A percentile compares a stretch with the other conserved stretches of the same genome.
phyloP scores from a whole-genome alignment of 2,113 vertebrate genomes.

The Lynx canadensis region DNA sequence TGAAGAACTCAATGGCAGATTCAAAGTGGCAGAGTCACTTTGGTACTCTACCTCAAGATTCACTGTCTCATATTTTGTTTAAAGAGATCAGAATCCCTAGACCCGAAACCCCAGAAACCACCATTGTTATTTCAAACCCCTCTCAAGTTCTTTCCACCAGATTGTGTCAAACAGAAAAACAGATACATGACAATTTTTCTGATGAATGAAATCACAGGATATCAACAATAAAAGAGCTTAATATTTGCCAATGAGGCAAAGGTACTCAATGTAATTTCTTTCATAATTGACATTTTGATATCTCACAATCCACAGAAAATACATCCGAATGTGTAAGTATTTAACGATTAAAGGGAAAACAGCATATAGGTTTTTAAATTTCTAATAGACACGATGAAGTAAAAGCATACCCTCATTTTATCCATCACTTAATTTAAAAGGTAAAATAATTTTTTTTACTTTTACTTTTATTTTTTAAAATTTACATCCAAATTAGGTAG shows the following conservation, averaged over 20 bases:
- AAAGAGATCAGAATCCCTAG: background rate
- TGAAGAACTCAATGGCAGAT: background rate
- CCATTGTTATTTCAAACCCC: background rate
- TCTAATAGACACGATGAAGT: background rate
- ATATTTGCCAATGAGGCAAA: constrained; percentile 29
- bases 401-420: background rate
- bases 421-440: background rate
- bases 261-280: background rate
- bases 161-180: constrained; percentile 20
- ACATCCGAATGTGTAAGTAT: background rate
- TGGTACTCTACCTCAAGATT: background rate
- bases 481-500: no score
- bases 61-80: background rate
- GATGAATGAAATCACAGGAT: constrained; percentile 33
- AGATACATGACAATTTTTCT: background rate
- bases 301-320: background rate
- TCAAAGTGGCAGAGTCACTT: background rate
- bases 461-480: no score
- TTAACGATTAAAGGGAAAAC: background rate
- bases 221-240: background rate
- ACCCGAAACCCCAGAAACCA: background rate
- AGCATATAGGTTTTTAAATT: background rate
- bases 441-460: background rate
- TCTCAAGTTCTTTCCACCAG: background rate
- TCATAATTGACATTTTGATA: background rate